Evolutionary conservation across 2,113 vertebrate genomes (phyloP).

Genomic region (Potamarius usumacintae): DNA sequence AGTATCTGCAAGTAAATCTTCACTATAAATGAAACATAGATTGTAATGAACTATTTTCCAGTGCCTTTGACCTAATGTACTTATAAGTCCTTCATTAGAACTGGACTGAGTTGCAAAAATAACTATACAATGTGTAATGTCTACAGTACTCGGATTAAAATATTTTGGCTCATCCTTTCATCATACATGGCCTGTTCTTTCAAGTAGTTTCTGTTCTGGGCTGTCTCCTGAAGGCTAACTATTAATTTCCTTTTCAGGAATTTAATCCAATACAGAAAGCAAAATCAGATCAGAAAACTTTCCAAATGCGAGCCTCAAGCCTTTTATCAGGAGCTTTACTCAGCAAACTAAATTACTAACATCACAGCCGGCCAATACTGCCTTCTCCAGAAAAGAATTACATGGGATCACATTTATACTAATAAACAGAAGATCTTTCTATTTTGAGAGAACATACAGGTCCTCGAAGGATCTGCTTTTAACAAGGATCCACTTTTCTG

Average conservation of each 20-base stretch:
- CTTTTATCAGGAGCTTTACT: background rate
- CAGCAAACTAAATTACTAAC: constrained; percentile 2
- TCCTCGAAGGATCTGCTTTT: background rate
- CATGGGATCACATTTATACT: background rate
- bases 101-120: background rate
- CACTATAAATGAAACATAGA: background rate
- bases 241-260: constrained; percentile 7
- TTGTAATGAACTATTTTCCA: background rate
- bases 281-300: constrained; percentile 1
- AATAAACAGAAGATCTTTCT: background rate
- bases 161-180: background rate
- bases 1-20: background rate
- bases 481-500: background rate
- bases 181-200: background rate
- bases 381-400: background rate
- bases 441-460: background rate
- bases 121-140: background rate
- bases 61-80: background rate
- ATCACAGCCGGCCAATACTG: background rate
- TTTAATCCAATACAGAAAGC: background rate
- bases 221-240: background rate
- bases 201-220: background rate
- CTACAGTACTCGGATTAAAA: background rate
- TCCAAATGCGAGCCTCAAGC: background rate
- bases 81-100: background rate